These are phyloP conservation scores for Frieseomelitta varia DNA, from an alignment of 1,140 invertebrate species.

Conservation along the genomic window DNA sequence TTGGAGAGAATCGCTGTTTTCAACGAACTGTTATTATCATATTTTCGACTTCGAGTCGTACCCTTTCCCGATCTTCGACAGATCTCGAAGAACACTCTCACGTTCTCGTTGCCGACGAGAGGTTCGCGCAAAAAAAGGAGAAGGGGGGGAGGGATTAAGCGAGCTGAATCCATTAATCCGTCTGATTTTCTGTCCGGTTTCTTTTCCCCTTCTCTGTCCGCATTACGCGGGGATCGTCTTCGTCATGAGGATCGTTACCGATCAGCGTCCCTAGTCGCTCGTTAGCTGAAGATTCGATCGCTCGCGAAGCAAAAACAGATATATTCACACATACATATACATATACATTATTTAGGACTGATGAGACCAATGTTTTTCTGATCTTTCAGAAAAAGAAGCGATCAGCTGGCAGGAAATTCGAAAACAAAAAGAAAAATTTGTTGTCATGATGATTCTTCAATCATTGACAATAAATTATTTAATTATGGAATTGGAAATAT, in stretches of 20 bases:
- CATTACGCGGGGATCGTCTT: background rate
- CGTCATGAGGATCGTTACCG: constrained; percentile 4
- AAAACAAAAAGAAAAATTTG: too few relatives aligned
- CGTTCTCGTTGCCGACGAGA: background rate
- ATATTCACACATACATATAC: background rate
- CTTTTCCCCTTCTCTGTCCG: background rate
- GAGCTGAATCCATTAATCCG: constrained; percentile 32
- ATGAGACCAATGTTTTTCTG: background rate
- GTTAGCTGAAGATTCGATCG: constrained; percentile 49
- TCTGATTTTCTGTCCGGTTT: constrained; percentile 21
- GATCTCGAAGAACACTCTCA: background rate
- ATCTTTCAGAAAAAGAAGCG: constrained; percentile 22
- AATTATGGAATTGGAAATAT: too few relatives aligned
- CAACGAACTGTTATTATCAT: background rate
- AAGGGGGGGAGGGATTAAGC: constrained; percentile 21
- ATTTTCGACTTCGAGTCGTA: background rate
- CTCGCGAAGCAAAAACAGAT: constrained; percentile 35
- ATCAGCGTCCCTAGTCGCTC: constrained; percentile 43
- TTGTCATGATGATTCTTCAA: too few relatives aligned
- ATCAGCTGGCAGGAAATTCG: background rate
- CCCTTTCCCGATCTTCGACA: too few relatives aligned
- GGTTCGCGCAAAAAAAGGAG: background rate
- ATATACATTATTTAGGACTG: background rate
- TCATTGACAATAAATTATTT: too few relatives aligned
- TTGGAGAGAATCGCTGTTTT: background rate